A percentile compares a stretch with the other conserved stretches of the same genome.
phyloP scores from a whole-genome alignment of 2,113 vertebrate genomes.

The Zapornia atra region DNA sequence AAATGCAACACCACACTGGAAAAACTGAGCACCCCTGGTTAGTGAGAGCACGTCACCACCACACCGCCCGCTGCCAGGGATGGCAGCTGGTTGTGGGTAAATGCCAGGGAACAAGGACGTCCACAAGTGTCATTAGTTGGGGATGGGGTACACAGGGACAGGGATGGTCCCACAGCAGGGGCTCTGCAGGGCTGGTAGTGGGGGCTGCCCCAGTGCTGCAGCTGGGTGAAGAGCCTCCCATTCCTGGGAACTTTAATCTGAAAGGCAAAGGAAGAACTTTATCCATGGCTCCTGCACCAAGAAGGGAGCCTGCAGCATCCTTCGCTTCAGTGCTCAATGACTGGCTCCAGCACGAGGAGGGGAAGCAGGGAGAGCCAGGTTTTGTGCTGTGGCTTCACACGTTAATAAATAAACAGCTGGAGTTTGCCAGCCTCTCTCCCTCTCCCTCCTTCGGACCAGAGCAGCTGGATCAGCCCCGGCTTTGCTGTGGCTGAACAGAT shows the following conservation, averaged over 20 bases:
- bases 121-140: not conserved
- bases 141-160: not conserved
- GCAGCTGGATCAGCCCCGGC: not conserved
- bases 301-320: not conserved
- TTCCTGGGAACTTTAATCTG: not conserved
- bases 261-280: not conserved
- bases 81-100: slow-evolving; percentile 6
- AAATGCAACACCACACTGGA: not conserved
- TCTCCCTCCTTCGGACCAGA: not conserved
- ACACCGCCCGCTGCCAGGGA: not conserved
- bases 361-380: not conserved
- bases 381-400: not conserved
- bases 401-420: slow-evolving; percentile 26
- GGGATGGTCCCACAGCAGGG: not conserved
- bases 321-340: not conserved
- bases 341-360: not conserved
- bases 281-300: not conserved
- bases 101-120: rapidly evolving
- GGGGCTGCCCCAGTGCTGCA: not conserved
- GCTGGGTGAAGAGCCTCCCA: not conserved
- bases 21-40: not conserved
- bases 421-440: not conserved
- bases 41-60: not conserved
- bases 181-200: rapidly evolving
- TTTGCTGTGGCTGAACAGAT: not conserved